phyloP scores from a whole-genome alignment of 1,140 invertebrate species.

The Sarcophaga peregrina region DNA sequence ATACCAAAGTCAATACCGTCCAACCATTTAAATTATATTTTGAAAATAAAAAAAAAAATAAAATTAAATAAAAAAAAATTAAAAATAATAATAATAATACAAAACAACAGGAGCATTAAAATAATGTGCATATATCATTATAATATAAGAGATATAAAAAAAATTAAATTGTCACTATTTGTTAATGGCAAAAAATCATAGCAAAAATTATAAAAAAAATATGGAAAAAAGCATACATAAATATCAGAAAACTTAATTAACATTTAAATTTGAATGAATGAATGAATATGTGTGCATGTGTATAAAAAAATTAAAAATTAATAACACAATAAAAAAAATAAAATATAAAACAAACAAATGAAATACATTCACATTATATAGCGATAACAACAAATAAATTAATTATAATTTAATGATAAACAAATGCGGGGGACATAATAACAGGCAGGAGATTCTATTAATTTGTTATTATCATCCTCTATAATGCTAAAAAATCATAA shows the following conservation, averaged over 20 bases:
- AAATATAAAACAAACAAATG: neutral
- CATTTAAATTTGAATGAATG: neutral
- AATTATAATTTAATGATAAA: too few relatives aligned
- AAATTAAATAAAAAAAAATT: too few relatives aligned
- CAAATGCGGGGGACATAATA: too few relatives aligned
- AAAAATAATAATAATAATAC: too few relatives aligned
- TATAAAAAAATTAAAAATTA: neutral
- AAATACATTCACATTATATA: neutral
- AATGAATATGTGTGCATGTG: too few relatives aligned
- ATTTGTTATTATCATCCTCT: too few relatives aligned
- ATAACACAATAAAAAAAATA: neutral
- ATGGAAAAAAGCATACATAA: constrained; percentile 11
- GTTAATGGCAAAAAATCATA: constrained; percentile 28
- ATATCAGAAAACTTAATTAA: constrained; percentile 7
- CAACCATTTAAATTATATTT: constrained; percentile 8
- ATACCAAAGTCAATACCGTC: too few relatives aligned
- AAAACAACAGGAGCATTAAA: too few relatives aligned
- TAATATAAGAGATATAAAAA: neutral
- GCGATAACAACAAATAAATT: neutral
- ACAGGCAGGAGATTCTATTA: too few relatives aligned
- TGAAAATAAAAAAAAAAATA: neutral
- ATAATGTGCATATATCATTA: neutral
- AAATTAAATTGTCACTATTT: constrained; percentile 35
- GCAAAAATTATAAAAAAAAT: neutral
- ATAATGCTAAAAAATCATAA: too few relatives aligned